Evolutionary conservation across 2,888 invertebrate genomes (phyloP).

Genomic region (Drosophila falleni): DNA sequence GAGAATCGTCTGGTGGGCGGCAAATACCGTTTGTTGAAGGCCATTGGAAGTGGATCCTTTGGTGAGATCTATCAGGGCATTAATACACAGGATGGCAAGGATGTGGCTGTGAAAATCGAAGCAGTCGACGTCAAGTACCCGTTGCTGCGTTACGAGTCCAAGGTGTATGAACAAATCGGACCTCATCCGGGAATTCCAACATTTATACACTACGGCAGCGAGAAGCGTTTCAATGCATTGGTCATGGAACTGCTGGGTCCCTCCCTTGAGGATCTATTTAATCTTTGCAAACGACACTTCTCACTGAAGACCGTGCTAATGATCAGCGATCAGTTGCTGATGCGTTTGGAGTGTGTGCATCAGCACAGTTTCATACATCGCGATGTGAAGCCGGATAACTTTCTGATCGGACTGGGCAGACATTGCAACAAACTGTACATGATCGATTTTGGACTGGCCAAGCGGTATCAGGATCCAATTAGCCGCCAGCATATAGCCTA

Average conservation of each 20-base stretch:
- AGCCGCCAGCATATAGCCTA: conserved; percentile 96
- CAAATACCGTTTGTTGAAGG: conserved; percentile 54
- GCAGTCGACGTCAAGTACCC: conserved; percentile 97
- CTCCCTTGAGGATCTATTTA: conserved; percentile 98
- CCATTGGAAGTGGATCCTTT: conserved; percentile 93
- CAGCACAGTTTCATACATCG: conserved; percentile 99
- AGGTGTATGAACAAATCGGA: conserved; percentile 98
- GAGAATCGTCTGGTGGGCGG: conserved; percentile 69
- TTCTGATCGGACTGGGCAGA: conserved; percentile 98
- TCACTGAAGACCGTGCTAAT: conserved; percentile 99
- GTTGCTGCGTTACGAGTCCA: conserved; percentile 98
- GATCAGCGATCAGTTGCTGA: conserved; percentile 96
- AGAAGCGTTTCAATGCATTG: conserved; percentile 97
- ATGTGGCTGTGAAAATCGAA: conserved; percentile 99
- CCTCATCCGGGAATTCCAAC: conserved; percentile 97
- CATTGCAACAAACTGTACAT: conserved; percentile 98
- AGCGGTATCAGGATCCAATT: conserved; percentile 97
- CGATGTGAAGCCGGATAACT: conserved; percentile 98
- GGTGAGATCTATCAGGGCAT: conserved; percentile 99
- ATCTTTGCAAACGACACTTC: conserved; percentile 98
- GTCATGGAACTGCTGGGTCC: conserved; percentile 99
- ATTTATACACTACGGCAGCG: conserved; percentile 96
- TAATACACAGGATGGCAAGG: conserved; percentile 94
- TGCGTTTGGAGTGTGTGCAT: conserved; percentile 98
- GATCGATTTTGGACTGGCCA: conserved; percentile 99